Evolutionary conservation across 2,113 vertebrate species (phyloP).

Genomic region (Oophaga pumilio): DNA sequence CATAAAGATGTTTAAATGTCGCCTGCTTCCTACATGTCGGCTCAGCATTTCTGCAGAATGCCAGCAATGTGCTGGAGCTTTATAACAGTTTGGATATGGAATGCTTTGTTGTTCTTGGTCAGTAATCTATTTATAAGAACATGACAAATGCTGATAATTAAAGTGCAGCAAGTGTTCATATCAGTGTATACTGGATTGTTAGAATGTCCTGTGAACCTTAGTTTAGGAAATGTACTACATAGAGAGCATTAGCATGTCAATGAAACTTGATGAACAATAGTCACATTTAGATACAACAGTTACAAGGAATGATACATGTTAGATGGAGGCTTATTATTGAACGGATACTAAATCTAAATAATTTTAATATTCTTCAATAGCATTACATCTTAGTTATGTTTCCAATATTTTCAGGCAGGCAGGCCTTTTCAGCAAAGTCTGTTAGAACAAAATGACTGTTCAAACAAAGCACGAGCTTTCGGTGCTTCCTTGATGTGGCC

Average conservation of each 20-base stretch:
- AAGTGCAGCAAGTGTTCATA: slow-evolving; percentile 4
- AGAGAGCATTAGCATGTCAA: neutral
- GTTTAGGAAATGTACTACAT: neutral
- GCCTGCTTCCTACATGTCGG: slow-evolving; percentile 32
- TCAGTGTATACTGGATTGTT: neutral
- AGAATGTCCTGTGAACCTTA: neutral
- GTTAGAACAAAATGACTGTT: too few species aligned
- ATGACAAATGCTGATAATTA: slow-evolving; percentile 12
- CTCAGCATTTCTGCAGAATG: slow-evolving; percentile 49
- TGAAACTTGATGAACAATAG: neutral
- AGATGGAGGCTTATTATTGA: neutral
- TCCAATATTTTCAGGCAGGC: too few species aligned
- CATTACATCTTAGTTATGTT: too few species aligned
- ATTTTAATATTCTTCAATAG: too few species aligned
- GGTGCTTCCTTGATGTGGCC: too few species aligned
- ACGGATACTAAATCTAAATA: neutral
- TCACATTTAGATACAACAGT: neutral
- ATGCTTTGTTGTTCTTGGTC: slow-evolving; percentile 33
- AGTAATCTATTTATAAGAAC: slow-evolving; percentile 28
- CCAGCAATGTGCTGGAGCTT: slow-evolving; percentile 40
- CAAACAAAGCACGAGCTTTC: too few species aligned
- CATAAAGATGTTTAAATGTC: slow-evolving; percentile 45
- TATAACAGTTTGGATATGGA: slow-evolving; percentile 16
- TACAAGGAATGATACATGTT: neutral
- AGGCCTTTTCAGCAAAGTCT: too few species aligned